A percentile compares a stretch with the other conserved stretches of the same genome.
phyloP scores from a whole-genome alignment of 2,113 vertebrate species.

The Rhizomys pruinosus region DNA sequence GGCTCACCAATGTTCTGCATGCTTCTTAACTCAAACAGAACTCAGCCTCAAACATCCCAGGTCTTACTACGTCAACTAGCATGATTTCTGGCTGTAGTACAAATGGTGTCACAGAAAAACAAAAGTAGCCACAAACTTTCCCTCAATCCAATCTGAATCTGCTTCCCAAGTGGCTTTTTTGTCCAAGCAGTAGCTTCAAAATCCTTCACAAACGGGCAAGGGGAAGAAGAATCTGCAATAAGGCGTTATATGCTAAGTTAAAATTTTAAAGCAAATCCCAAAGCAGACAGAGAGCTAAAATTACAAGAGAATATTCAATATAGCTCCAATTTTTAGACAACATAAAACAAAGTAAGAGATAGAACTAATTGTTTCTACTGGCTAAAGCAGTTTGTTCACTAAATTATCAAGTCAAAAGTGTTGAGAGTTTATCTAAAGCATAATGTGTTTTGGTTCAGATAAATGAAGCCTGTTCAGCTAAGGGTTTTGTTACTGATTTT shows the following conservation, averaged over 20 bases:
- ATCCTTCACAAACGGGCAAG: background rate
- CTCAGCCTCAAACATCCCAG: slow-evolving; percentile 48
- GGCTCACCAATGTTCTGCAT: background rate
- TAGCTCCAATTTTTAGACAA: background rate
- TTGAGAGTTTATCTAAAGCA: slow-evolving; percentile 13
- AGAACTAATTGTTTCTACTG: background rate
- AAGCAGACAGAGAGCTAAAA: background rate
- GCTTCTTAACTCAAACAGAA: slow-evolving; percentile 64
- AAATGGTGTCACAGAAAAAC: slow-evolving; percentile 28
- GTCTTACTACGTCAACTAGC: slow-evolving; percentile 68
- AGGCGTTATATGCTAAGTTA: background rate
- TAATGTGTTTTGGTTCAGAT: slow-evolving; percentile 41
- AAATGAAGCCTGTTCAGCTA: slow-evolving; percentile 28
- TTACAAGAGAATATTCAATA: background rate
- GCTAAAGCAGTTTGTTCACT: background rate
- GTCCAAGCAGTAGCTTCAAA: slow-evolving; percentile 20
- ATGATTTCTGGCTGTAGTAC: slow-evolving; percentile 15
- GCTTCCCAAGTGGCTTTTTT: slow-evolving; percentile 26
- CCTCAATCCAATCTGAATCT: slow-evolving; percentile 17
- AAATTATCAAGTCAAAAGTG: slow-evolving; percentile 29
- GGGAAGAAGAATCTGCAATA: background rate
- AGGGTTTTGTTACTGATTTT: background rate
- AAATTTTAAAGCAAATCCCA: background rate
- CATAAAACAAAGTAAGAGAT: background rate
- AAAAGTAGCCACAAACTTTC: slow-evolving; percentile 16